Base-by-base conservation (phyloP, 2,888 invertebrate genomes). In the Tenthredo amoena region DNA sequence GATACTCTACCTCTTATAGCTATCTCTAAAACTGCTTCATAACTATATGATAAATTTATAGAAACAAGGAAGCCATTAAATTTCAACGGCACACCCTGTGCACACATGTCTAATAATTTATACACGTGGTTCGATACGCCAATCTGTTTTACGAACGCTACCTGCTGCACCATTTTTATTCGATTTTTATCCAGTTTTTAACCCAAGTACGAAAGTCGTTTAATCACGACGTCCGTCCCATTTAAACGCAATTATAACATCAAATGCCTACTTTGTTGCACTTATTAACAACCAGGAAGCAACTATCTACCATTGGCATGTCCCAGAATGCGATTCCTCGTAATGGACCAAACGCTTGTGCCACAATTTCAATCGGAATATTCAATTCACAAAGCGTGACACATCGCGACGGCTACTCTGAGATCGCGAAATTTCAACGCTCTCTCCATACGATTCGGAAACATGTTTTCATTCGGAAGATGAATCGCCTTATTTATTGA, bases 121-220 rank as follows among this genome's bases (percentile, higher is more conserved):
- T 37, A 71, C 68, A 71, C 37, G 68, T 34, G 68, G 68, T 71
- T 58, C 58, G 21, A 26, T 58, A 26, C 58, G 21, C 21, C 68
- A 34, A 71, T 71, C 68, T 71, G 68, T 71, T 34, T 71, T 71
- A 71, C 18, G 31, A 71, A 5, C 68, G 68, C 68, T 34, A 71
- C 68, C 68, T 58, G 5, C 68, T 58, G 5, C 9, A 37, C 34
- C 31, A 4, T 71, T 71, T 71, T 37, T 37, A 15, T 37, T 71
- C 7, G 10, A 7, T n/a, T 12, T 47, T 47, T 47, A 3, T 47
- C 15, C 15, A 12, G 12, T 47, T 47, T 47, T 47, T 47, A 10
- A 31, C 12, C 31, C 12, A 65, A 15, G 21, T 65, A 65, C 65
- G 65, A 65, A 31, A 31, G 65, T 65, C 31, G 31, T 2, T 65